phyloP scores from a whole-genome alignment of 2,113 vertebrate species.

The Phyllostomus hastatus region DNA sequence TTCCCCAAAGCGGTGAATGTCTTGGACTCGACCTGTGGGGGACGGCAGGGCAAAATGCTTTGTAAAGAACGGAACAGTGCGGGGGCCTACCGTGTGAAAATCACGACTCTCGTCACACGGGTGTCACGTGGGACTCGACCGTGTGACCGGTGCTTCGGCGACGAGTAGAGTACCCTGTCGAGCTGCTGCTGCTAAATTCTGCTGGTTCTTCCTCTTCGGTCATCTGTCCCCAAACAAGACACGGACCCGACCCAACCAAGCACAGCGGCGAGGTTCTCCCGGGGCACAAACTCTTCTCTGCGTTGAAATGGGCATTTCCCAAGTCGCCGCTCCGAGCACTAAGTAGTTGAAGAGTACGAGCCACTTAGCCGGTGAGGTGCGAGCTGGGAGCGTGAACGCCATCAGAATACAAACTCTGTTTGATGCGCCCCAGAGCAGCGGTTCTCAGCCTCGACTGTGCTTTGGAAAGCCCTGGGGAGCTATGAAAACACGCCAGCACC shows the following conservation, averaged over 20 bases:
- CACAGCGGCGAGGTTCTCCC: not conserved
- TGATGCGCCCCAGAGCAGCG: not conserved
- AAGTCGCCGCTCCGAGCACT: not conserved
- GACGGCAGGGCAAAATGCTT: not conserved
- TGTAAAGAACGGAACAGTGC: not conserved
- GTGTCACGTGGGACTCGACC: not conserved
- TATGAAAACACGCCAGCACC: not conserved
- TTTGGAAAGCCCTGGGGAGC: not conserved
- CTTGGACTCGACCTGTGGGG: not conserved
- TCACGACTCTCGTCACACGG: not conserved
- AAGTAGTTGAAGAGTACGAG: not conserved
- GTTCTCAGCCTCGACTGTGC: not conserved
- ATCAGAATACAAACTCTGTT: not conserved
- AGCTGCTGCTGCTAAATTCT: not conserved
- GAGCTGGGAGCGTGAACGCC: not conserved
- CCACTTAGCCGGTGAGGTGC: not conserved
- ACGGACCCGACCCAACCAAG: not conserved
- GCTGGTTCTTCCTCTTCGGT: not conserved
- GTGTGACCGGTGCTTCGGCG: not conserved
- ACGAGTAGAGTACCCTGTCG: not conserved
- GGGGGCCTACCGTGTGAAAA: not conserved
- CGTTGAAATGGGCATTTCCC: not conserved
- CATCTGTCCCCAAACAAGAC: not conserved
- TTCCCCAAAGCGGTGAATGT: not conserved
- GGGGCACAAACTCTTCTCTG: not conserved